These are phyloP conservation scores for Lasiurus cinereus DNA, from an alignment of 2,113 vertebrate species.

Conservation along the genomic window DNA sequence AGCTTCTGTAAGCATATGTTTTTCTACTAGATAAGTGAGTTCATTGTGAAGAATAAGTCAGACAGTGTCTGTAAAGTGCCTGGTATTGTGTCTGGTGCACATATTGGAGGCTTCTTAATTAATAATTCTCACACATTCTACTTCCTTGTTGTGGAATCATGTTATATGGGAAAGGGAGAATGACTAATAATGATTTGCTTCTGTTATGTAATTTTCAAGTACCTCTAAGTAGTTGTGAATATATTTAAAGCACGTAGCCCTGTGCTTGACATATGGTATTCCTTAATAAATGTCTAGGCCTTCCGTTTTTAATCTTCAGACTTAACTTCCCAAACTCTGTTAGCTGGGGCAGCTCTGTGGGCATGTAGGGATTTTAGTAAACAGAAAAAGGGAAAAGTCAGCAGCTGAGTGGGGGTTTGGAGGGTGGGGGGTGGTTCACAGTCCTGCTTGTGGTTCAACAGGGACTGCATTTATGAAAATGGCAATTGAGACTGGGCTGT, in stretches of 20 bases:
- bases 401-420: not conserved
- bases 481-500: constrained; percentile 58
- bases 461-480: constrained; percentile 73
- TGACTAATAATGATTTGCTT: constrained; percentile 21
- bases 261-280: not conserved
- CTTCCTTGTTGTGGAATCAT: not conserved
- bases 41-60: not conserved
- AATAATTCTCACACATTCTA: not conserved
- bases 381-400: constrained; percentile 54
- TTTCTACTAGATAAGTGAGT: not conserved
- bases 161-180: not conserved
- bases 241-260: not conserved
- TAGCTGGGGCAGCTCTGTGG: not conserved
- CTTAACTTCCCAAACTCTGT: not conserved
- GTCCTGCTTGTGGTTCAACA: constrained; percentile 48
- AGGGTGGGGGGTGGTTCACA: not conserved
- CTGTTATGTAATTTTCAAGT: not conserved
- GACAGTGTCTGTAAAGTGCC: not conserved
- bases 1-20: not conserved
- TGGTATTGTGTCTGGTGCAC: not conserved
- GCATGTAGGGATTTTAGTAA: not conserved
- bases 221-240: not conserved
- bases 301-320: not conserved
- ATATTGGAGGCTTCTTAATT: not conserved
- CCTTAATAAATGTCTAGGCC: not conserved